Evolutionary conservation across 2,888 invertebrate species (phyloP), one percentile per base, ranked within the genome.

Genomic region (Muscina levida): DNA sequence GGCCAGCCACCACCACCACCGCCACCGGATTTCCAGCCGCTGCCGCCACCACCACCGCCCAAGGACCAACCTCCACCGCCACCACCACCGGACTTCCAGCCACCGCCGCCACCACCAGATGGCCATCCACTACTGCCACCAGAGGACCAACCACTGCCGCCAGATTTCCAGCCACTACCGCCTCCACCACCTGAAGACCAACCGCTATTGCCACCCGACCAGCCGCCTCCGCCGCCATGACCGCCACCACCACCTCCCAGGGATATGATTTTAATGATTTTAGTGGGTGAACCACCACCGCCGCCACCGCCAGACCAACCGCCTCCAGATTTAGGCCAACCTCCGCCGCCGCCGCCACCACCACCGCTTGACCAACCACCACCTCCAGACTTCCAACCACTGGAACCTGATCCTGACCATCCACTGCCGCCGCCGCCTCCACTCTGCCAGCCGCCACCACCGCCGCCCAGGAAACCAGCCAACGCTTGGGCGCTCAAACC

Each of bases 101-200:
- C 83, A 44, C 84, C 83, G 22, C 80, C 84, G 13, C 82, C 82
- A n/a, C 82, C 72, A 0, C 81, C 73, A 1, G 71, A 81, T 57
- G 83, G 82, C 80, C 82, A 82, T 6, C 82, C 81, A 0, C 83
- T 82, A 44, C 82, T 77, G 15, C 82, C 84, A 19, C 83, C 83
- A 24, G 80, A 82, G 48, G 82, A 82, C 82, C 83, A 83, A 13
- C 85, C 84, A 2, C 83, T 79, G 24, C 82, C 83, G 6, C 84
- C 84, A 71, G 81, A 82, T 68, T 78, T 83, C 82, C 87, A 85
- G 65, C 85, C 81, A 48, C 84, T n/a, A n/a, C n/a, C 84, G 22
- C 84, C 84, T 0, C 82, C 78, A 15, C 82, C 81, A 2, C 82
- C 71, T 46, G 82, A 83, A 31, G 53, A 46, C 53, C 82, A 59